A percentile compares a stretch with the other conserved stretches of the same genome.
These are phyloP conservation scores for Melitaea cinxia DNA, from an alignment of 1,140 invertebrate genomes.

Conservation along the genomic window DNA sequence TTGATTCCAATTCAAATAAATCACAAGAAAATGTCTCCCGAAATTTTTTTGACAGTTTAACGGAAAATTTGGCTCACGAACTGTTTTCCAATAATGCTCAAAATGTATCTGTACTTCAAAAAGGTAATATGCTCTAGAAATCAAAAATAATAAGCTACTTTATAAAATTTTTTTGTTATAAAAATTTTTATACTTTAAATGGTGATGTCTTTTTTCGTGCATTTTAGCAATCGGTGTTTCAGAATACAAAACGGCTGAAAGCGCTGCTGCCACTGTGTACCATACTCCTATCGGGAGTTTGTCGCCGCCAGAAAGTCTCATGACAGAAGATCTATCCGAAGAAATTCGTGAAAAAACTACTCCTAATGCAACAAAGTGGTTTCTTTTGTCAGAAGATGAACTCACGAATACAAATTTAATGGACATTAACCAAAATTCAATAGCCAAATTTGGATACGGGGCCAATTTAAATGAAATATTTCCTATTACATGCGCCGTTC, in stretches of 20 bases:
- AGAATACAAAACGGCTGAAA: conserved; percentile 2
- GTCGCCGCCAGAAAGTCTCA: conserved; percentile 48
- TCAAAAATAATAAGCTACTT: not conserved
- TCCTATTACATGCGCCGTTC: conserved; percentile 62
- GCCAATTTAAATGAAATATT: conserved; percentile 66
- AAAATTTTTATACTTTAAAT: not conserved
- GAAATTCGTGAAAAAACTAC: conserved; percentile 26
- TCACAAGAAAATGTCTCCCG: conserved; percentile 8
- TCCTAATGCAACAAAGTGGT: conserved; percentile 55
- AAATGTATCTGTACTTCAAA: conserved; percentile 25
- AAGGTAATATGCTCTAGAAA: conserved; percentile 20
- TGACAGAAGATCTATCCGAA: conserved; percentile 70
- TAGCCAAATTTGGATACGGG: conserved; percentile 30
- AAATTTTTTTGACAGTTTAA: conserved; percentile 4
- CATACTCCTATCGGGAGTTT: conserved; percentile 39
- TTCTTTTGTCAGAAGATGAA: conserved; percentile 67
- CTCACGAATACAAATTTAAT: conserved; percentile 50
- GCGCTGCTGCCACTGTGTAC: not conserved
- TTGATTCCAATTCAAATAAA: conserved; percentile 45
- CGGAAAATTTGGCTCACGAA: conserved; percentile 18
- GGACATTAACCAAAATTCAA: conserved; percentile 18
- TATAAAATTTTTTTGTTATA: not conserved
- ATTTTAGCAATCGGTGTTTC: conserved; percentile 5
- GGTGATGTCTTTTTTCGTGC: not conserved
- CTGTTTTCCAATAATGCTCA: conserved; percentile 31